Base-by-base conservation (phyloP, 2,797 vertebrate species). In the Alosa sapidissima region DNA sequence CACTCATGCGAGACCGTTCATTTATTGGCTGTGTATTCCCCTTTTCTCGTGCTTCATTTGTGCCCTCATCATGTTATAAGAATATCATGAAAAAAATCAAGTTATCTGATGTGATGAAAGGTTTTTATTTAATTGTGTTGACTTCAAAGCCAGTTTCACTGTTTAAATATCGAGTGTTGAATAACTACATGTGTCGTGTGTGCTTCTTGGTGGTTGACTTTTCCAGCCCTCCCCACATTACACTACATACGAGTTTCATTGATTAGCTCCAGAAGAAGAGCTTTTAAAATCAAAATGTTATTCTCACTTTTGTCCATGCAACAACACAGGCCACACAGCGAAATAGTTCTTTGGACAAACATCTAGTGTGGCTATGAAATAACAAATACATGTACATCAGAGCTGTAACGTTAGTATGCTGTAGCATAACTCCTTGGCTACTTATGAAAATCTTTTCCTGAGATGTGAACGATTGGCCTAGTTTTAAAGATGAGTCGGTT, bases 151-250 rank as follows among this genome's bases (percentile, higher is more conserved):
- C 41, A 81, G 81, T 83, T 13, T 81, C 19, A 28, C 83, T 85
- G 81, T n/a, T 84, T 81, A 86, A 83, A 72, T 83, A 83, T 85
- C 2, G 82, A 51, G 54, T 84, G 54, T 86, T 81, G 83, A 85
- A 82, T 83, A n/a, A 85, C 58, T 84, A 21, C 6, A n/a, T n/a
- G 19, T 21, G 55, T n/a, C 55, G 49, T 51, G 49, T 51, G 49
- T 10, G 8, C 11, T 51, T 11, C 49, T 51, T 11, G n/a, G 60
- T 28, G 60, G 60, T 28, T 89, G 89, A 89, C 16, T 21, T 60
- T 21, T 3, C 1, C n/a, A 21, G 16, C 11, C n/a, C 11, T 60
- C 55, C 55, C 55, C 55, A 60, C 55, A n/a, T 60, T 60, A 60
- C 55, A 60, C 19, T n/a, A 60, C 55, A 60, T 21, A 60, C 55